Conservation (phyloP, 2,113 vertebrate genomes). For the Setophaga kirtlandii region DNA sequence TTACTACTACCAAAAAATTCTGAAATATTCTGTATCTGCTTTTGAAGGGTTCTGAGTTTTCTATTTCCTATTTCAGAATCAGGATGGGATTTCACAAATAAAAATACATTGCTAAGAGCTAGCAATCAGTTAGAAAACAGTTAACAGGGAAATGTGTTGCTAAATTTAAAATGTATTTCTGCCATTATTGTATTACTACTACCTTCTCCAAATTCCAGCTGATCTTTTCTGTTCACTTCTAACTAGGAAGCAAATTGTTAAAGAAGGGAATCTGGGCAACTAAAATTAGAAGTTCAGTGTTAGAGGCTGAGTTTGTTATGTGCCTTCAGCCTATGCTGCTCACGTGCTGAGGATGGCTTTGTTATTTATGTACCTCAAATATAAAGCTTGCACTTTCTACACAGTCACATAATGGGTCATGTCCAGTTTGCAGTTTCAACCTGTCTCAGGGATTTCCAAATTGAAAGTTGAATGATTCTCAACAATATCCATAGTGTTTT, state of each 20-base stretch:
- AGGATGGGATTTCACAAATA: neutral
- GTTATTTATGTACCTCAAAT: neutral
- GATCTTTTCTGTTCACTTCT: neutral
- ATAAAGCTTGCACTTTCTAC: neutral
- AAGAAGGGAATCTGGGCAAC: neutral
- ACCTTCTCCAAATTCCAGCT: neutral
- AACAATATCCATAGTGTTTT: neutral
- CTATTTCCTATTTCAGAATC: neutral
- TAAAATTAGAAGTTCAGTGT: neutral
- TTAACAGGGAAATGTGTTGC: neutral
- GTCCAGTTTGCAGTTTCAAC: neutral
- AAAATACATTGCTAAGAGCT: neutral
- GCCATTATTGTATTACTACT: neutral
- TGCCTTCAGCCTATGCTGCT: neutral
- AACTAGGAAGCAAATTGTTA: neutral
- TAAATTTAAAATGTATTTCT: neutral
- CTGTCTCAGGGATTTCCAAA: neutral
- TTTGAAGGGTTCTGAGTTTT: neutral
- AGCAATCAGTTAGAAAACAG: neutral
- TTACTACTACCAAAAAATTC: neutral
- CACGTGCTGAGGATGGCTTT: neutral
- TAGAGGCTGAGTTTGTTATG: neutral
- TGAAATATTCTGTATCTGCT: neutral
- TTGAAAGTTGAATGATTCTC: neutral
- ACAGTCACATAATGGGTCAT: neutral